Evolutionary conservation across 2,888 invertebrate genomes (phyloP), one percentile per base, ranked within the genome.

Genomic region (Megamerina dolium): DNA sequence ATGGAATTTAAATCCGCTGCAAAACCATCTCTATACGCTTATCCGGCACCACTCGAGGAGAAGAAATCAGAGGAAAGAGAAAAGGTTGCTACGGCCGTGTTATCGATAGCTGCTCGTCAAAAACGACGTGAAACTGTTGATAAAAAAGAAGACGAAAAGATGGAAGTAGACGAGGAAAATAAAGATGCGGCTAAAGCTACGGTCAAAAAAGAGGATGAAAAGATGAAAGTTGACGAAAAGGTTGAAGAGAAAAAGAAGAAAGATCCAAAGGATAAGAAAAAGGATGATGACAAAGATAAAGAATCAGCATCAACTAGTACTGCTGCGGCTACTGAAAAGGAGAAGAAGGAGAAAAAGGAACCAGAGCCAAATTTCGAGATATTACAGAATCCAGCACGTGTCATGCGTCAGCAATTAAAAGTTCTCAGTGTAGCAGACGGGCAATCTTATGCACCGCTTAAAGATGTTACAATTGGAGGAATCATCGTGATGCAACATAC

Each of bases 51-150:
- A 0, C 74, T 99, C 43, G 97, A 99, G 74, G 96, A 97, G 69
- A 97, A 99, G 76, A 97, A 97, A 74, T 91, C 95, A 29, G 95
- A 96, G 66, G 93, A 94, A 68, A 83, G 92, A 26, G 97, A 99
- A 70, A 92, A 97, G 64, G 95, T 99, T 3, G 93, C 95, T 46
- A 97, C 97, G 5, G 99, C 97, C 2, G 92, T 99, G 2, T 77
- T 99, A 36, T 94, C 94, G 63, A 96, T 96, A 61, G 96, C 97
- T 0, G 95, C 94, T 1, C 84, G 94, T 50, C 92, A 87, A 48
- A 83, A 88, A 60, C 81, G 88, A 59, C 83, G 93, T 55, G 91
- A 92, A 65, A 82, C 81, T 33, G 86, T 75, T 5, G 74, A 77
- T 14, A 73, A 72, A 41, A 73, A 72, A 43, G 73, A 86, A 43